Evolutionary conservation across 2,888 invertebrate species (phyloP).

Genomic region (Diplazon laetatorius): DNA sequence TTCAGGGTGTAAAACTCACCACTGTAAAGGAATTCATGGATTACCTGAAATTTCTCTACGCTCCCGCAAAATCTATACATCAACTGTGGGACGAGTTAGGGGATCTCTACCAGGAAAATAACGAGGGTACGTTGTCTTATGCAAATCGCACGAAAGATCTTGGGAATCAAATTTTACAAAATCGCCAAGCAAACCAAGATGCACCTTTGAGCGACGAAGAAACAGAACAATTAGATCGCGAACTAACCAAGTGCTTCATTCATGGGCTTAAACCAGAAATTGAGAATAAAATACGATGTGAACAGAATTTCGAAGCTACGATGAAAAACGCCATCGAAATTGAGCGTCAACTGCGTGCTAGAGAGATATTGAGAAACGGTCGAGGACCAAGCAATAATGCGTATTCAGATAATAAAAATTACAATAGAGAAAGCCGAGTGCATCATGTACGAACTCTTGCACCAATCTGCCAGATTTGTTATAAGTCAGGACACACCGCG

Average conservation of each 20-base stretch:
- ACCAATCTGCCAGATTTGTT: conserved; percentile 19
- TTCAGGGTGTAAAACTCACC: conserved; percentile 6
- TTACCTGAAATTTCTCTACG: conserved; percentile 27
- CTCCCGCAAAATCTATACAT: conserved; percentile 30
- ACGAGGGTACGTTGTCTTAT: conserved; percentile 14
- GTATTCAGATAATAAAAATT: background rate
- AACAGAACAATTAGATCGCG: background rate
- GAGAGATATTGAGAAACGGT: background rate
- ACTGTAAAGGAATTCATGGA: background rate
- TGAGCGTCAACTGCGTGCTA: conserved; percentile 23
- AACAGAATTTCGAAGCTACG: conserved; percentile 4
- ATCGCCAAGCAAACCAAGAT: background rate
- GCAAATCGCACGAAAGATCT: conserved; percentile 23
- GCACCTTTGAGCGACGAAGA: background rate
- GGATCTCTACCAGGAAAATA: conserved; percentile 19
- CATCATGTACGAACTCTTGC: conserved; percentile 21
- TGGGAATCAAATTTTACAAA: background rate
- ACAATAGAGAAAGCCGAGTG: conserved; percentile 10
- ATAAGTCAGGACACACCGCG: conserved; percentile 11
- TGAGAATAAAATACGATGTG: conserved; percentile 1
- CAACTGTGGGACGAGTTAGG: conserved; percentile 34
- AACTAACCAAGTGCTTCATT: conserved; percentile 18
- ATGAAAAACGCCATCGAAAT: conserved; percentile 42
- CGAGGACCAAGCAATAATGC: background rate
- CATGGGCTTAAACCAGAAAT: conserved; percentile 29